Evolutionary conservation across 2,888 invertebrate genomes (phyloP).

Genomic region (Nomada ferruginata): DNA sequence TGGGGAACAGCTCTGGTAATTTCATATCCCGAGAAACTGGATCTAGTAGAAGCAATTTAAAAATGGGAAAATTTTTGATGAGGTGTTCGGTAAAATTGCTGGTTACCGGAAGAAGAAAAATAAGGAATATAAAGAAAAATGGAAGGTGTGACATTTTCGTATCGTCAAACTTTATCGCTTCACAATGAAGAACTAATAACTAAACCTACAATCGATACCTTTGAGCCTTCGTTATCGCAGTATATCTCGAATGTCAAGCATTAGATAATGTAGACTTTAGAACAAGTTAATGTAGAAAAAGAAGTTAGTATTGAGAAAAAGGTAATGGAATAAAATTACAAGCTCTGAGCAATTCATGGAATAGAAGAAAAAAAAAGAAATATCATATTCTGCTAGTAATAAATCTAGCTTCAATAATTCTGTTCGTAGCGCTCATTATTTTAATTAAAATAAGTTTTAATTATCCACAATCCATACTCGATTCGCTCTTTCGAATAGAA

Average conservation of each 20-base stretch:
- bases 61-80: neutral
- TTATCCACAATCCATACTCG: neutral
- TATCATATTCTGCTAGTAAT: neutral
- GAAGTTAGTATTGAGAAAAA: too few species aligned
- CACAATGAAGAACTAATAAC: neutral
- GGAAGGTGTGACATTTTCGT: neutral
- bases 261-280: neutral
- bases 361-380: too few species aligned
- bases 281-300: neutral
- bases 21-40: conserved; percentile 2
- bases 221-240: neutral
- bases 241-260: neutral
- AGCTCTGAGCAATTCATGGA: neutral
- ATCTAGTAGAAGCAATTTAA: neutral
- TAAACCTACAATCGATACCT: neutral
- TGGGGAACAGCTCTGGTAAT: conserved; percentile 8
- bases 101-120: neutral
- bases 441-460: neutral
- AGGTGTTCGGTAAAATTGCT: neutral
- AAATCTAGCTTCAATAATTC: neutral
- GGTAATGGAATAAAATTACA: neutral
- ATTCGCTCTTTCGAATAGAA: neutral
- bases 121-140: neutral
- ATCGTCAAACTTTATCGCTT: neutral
- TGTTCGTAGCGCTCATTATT: neutral